phyloP scores from a whole-genome alignment of 2,888 invertebrate genomes.

The Arrhopalites spinosus region DNA sequence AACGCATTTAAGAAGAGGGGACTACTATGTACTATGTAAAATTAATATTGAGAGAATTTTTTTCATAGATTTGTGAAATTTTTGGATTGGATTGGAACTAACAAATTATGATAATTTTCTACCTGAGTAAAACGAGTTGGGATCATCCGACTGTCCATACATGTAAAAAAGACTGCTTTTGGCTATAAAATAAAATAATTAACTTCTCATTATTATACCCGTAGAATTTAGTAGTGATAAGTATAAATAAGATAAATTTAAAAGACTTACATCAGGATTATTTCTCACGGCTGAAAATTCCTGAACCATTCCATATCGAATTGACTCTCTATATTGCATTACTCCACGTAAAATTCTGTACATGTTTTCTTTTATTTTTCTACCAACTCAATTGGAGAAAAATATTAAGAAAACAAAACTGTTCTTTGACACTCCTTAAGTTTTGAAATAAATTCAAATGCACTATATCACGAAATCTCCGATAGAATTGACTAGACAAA shows the following conservation, averaged over 20 bases:
- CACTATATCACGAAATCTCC: too few relatives aligned
- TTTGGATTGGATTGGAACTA: too few relatives aligned
- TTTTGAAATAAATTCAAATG: too few relatives aligned
- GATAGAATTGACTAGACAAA: too few relatives aligned
- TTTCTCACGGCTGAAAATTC: slow-evolving; percentile 88
- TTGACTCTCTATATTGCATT: slow-evolving; percentile 82
- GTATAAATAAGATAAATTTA: background rate
- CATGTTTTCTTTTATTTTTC: slow-evolving; percentile 63
- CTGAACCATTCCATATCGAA: slow-evolving; percentile 84
- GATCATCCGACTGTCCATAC: slow-evolving; percentile 97
- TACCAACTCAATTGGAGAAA: too few relatives aligned
- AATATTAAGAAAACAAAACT: too few relatives aligned
- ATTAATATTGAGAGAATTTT: too few relatives aligned
- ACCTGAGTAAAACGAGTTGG: slow-evolving; percentile 70
- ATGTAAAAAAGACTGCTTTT: slow-evolving; percentile 94
- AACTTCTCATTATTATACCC: slow-evolving; percentile 38
- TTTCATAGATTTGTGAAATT: too few relatives aligned
- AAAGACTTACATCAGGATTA: slow-evolving; percentile 74
- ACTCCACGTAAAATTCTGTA: slow-evolving; percentile 87
- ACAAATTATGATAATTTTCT: too few relatives aligned
- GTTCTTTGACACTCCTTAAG: too few relatives aligned
- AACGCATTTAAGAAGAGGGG: too few relatives aligned
- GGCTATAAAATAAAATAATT: slow-evolving; percentile 70
- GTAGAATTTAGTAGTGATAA: background rate
- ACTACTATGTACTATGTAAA: too few relatives aligned